Conservation (phyloP, 2,888 invertebrate genomes). For the Timandra comae region DNA sequence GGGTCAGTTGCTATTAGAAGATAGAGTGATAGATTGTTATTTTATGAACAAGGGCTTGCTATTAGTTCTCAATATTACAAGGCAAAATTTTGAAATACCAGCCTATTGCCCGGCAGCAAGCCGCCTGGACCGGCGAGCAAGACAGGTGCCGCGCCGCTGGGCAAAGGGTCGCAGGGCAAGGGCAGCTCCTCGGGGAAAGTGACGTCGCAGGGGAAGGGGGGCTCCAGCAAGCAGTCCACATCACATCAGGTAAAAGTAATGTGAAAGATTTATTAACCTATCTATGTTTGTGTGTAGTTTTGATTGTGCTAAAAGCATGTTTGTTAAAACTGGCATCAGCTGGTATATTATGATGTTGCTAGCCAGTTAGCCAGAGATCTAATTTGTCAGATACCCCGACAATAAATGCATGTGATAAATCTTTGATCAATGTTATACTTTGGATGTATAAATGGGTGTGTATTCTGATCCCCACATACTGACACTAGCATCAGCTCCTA, state of each 20-base stretch:
- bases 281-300: not conserved
- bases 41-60: not conserved
- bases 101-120: constrained; percentile 65
- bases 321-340: no score
- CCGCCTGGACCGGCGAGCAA: constrained; percentile 73
- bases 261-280: no score
- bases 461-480: no score
- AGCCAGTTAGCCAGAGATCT: no score
- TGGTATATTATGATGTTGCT: no score
- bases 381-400: no score
- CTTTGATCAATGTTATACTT: no score
- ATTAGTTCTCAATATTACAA: constrained; percentile 2
- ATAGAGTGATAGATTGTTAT: constrained; percentile 2
- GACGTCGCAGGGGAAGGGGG: constrained; percentile 42
- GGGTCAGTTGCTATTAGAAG: not conserved
- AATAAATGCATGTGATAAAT: no score
- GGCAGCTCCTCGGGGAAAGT: constrained; percentile 44
- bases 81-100: constrained; percentile 25
- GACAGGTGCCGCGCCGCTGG: constrained; percentile 58
- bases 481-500: no score
- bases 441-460: no score
- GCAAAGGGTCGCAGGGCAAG: constrained; percentile 40
- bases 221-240: constrained; percentile 41
- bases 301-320: no score
- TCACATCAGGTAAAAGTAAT: constrained; percentile 54